Evolutionary conservation across 2,888 invertebrate genomes (phyloP), one percentile per base, ranked within the genome.

Genomic region (Thera obeliscata): DNA sequence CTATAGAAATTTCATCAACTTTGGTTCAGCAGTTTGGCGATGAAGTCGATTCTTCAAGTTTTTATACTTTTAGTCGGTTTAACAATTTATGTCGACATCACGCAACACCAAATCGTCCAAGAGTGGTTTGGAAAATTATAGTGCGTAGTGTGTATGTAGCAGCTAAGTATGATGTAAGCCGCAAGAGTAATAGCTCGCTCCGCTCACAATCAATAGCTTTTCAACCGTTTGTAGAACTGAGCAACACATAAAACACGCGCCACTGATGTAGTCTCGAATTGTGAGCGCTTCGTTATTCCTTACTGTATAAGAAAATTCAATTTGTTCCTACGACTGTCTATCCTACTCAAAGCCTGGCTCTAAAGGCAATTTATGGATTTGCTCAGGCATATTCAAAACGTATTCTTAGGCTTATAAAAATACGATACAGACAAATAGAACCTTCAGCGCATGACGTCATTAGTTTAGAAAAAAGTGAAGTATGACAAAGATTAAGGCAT

Each of bases 281-380:
- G 50, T 2, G 48, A 58, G 58, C 43, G 59, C 69, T 71, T 61
- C 68, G 74, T 74, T 73, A 74, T 65, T 58, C 63, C 56, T 60
- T 64, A 69, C 66, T 59, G 75, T 76, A 74, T 76, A 69, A 73
- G 74, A 67, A 75, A 84, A 85, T 85, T 86, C 85, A 86, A 87
- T 86, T 87, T 86, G 82, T 85, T 79, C 77, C 74, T 74, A 77
- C 75, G 75, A 76, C 76, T 67, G 71, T 64, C 70, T 79, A 79
- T 80, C 78, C 77, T 75, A 74, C 71, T 74, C 72, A 78, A 84
- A 86, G 81, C 82, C 76, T 73, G 83, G 87, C 87, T 88, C 87
- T 84, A 78, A 77, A 85, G 80, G 78, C 83, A 87, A 87, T 87
- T 87, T 85, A 78, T 82, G 79, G 79, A 79, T 78, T 78, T 78